Evolutionary conservation across 1,140 invertebrate genomes (phyloP).

Genomic region (Macrosteles quadrilineatus): DNA sequence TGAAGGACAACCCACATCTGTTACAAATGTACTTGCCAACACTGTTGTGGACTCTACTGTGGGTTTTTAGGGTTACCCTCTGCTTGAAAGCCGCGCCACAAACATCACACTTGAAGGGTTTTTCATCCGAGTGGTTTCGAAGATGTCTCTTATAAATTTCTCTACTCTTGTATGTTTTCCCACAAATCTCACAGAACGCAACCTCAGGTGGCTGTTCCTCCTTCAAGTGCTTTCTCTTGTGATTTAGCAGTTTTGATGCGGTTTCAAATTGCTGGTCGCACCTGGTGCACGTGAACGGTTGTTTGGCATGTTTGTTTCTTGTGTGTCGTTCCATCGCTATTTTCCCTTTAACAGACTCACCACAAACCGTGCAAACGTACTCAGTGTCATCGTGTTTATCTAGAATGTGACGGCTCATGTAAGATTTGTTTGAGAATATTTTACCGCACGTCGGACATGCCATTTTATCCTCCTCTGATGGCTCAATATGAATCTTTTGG

Average conservation of each 20-base stretch:
- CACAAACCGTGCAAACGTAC: background rate
- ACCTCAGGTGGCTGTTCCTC: background rate
- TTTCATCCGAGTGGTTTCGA: background rate
- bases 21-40: background rate
- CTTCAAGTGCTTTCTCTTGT: no score
- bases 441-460: background rate
- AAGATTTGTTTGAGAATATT: background rate
- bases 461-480: background rate
- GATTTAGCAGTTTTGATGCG: no score
- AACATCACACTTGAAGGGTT: background rate
- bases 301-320: no score
- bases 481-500: background rate
- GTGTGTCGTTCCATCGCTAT: no score
- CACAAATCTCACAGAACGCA: constrained; percentile 4
- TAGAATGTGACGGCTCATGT: background rate
- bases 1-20: background rate
- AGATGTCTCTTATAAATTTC: background rate
- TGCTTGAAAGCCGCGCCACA: background rate
- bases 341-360: background rate
- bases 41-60: constrained; percentile 3
- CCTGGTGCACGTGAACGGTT: background rate
- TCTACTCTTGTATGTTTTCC: background rate
- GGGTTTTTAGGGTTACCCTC: background rate
- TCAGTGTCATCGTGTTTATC: background rate
- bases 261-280: background rate